phyloP scores from a whole-genome alignment of 2,113 vertebrate species.

The Bufo gargarizans region DNA sequence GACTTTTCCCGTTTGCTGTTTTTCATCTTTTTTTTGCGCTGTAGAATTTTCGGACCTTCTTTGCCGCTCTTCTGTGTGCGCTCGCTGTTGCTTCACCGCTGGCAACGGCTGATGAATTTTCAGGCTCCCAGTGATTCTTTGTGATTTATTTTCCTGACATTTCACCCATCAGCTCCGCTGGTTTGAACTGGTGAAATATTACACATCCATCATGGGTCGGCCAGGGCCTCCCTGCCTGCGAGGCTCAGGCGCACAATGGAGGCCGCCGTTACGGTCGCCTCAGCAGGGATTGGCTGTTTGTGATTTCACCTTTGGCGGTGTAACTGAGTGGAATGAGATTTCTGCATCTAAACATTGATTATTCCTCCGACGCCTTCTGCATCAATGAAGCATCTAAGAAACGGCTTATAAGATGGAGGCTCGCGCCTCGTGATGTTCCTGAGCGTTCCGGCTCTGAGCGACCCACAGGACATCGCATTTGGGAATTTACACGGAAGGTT shows the following conservation, averaged over 20 bases:
- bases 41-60: too few species aligned
- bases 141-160: conserved; percentile 74
- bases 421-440: background rate
- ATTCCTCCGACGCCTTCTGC: background rate
- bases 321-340: conserved; percentile 4
- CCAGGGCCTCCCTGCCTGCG: background rate
- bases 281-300: conserved; percentile 54
- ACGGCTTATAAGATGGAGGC: background rate
- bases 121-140: conserved; percentile 62
- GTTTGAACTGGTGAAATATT: conserved; percentile 62
- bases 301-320: conserved; percentile 8
- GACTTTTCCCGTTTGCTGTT: too few species aligned
- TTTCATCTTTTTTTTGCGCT: too few species aligned
- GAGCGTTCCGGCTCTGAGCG: background rate
- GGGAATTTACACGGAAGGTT: background rate
- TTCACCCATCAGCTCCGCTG: conserved; percentile 60
- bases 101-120: background rate
- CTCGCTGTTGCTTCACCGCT: background rate
- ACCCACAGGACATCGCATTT: background rate
- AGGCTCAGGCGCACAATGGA: background rate
- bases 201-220: conserved; percentile 63
- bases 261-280: conserved; percentile 54
- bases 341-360: conserved; percentile 15
- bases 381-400: background rate
- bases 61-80: too few species aligned